Evolutionary conservation across 37 sponge, comb jelly and placozoan species (phyloP).

Genomic region (Crambe crambe): DNA sequence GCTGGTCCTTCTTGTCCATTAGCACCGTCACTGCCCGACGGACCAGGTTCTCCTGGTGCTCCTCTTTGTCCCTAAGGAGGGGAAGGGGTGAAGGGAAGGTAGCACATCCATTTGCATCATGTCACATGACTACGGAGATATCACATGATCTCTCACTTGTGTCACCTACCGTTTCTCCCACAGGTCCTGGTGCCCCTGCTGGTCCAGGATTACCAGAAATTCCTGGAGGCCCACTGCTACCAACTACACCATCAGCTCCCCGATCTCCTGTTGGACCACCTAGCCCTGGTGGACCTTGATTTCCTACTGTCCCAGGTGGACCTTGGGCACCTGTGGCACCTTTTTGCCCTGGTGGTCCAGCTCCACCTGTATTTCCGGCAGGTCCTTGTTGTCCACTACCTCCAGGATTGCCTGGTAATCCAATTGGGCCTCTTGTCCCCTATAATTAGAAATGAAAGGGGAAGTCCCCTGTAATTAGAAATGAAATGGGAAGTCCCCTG

Average conservation of each 20-base stretch:
- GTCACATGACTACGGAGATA: neutral
- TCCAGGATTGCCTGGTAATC: slow-evolving; percentile 7
- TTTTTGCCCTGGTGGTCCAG: slow-evolving; percentile 3
- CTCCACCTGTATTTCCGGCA: neutral
- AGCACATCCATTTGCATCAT: neutral
- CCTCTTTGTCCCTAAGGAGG: slow-evolving; percentile 3
- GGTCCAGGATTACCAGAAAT: slow-evolving; percentile 39
- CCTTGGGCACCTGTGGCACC: slow-evolving; percentile 27
- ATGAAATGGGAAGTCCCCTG: neutral
- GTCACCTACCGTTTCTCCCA: no score
- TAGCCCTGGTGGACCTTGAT: neutral
- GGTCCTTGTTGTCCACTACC: neutral
- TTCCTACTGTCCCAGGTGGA: slow-evolving; percentile 38
- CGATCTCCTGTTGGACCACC: slow-evolving; percentile 19
- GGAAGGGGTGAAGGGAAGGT: no score
- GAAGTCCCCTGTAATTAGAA: neutral
- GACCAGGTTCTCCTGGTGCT: slow-evolving; percentile 41
- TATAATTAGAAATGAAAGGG: neutral
- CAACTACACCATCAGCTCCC: slow-evolving; percentile 20
- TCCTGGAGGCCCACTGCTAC: slow-evolving; percentile 24
- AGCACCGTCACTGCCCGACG: neutral
- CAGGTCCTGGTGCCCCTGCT: slow-evolving; percentile 30
- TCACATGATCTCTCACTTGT: no score
- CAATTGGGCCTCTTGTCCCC: slow-evolving; percentile 14
- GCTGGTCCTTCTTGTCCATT: slow-evolving; percentile 22